Percentiles rank a stretch among this genome's conserved stretches.
These are phyloP conservation scores for Catocala sponsa DNA, from an alignment of 2,888 invertebrate species.

Conservation along the genomic window DNA sequence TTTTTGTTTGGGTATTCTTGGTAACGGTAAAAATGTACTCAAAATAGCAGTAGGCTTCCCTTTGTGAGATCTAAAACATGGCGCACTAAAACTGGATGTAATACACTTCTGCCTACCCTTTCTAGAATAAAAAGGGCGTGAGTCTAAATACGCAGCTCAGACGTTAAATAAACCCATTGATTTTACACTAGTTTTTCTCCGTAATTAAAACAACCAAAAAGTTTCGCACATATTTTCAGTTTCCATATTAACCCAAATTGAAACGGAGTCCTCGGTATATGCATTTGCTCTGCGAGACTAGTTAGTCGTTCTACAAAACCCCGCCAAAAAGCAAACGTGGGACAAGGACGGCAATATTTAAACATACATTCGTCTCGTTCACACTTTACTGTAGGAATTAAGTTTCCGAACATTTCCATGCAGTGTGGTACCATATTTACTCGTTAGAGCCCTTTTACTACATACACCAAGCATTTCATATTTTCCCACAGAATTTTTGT, in stretches of 20 bases:
- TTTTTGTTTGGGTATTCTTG: too few species aligned
- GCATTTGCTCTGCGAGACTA: conserved; percentile 33
- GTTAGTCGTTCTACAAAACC: conserved; percentile 35
- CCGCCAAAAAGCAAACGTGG: conserved; percentile 31
- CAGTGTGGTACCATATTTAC: conserved; percentile 36
- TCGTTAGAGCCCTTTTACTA: conserved; percentile 48
- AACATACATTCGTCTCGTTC: conserved; percentile 24
- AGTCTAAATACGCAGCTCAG: too few species aligned
- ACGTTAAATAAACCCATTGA: too few species aligned
- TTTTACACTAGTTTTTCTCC: background rate
- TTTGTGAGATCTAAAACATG: too few species aligned
- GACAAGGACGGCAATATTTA: conserved; percentile 19
- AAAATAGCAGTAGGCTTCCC: too few species aligned
- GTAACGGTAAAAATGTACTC: too few species aligned
- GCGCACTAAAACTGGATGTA: too few species aligned
- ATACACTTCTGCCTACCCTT: too few species aligned
- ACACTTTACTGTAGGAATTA: conserved; percentile 1
- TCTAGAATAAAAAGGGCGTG: too few species aligned
- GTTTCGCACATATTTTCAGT: background rate
- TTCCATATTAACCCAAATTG: conserved; percentile 23
- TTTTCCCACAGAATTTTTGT: conserved; percentile 36
- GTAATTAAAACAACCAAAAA: background rate
- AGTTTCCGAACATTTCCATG: conserved; percentile 20
- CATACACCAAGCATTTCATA: conserved; percentile 36
- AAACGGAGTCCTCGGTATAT: conserved; percentile 32